Percentiles rank a stretch among this genome's conserved stretches.
Evolutionary conservation across 2,888 invertebrate genomes (phyloP).

Genomic region (Trachelus iudaicus): DNA sequence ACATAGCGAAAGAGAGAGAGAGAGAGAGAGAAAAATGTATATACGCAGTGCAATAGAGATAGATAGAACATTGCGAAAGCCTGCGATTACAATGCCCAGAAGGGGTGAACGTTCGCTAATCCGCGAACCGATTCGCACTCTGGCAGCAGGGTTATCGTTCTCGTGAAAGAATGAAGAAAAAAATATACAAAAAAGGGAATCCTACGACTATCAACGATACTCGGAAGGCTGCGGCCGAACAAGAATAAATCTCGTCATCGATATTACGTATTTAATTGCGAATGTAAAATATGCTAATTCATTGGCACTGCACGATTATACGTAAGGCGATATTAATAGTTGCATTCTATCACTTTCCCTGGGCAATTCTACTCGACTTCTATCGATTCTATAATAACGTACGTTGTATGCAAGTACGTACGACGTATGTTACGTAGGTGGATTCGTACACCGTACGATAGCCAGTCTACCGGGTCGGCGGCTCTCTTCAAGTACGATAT

Average conservation of each 20-base stretch:
- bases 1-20: no score
- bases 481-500: neutral
- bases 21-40: neutral
- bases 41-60: neutral
- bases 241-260: neutral
- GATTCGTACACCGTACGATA: neutral
- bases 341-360: constrained; percentile 1
- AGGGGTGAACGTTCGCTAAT: constrained; percentile 34
- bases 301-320: neutral
- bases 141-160: neutral
- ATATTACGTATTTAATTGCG: neutral
- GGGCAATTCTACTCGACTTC: constrained; percentile 6
- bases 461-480: neutral
- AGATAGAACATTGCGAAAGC: neutral
- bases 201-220: neutral
- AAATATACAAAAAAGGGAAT: neutral
- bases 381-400: neutral
- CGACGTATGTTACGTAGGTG: neutral
- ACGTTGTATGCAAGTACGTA: neutral
- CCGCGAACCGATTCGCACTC: constrained; percentile 2
- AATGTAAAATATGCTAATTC: neutral
- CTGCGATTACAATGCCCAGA: neutral
- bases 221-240: neutral
- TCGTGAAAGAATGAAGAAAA: neutral
- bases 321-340: constrained; percentile 11